Evolutionary conservation across 37 sponge, comb jelly and placozoan genomes (phyloP), one percentile per base, ranked within the genome.

Genomic region (Chondrosia reniformis): DNA sequence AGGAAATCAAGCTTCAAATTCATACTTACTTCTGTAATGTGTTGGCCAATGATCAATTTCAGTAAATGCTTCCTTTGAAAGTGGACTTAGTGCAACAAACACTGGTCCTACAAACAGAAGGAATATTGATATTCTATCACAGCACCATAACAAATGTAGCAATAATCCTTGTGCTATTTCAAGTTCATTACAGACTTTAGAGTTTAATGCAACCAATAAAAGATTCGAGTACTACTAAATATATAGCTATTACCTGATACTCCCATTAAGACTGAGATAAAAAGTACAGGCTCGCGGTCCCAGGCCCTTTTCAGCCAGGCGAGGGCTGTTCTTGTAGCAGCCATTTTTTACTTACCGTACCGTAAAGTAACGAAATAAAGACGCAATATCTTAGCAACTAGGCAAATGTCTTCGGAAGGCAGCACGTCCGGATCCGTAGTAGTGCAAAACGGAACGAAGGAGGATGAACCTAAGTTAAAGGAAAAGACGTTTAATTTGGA

Each of bases 281-380:
- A 66, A 24, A 93, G 82, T 4, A 93, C 87, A 22, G 94, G 94
- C 43, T 93, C 84, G 8, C 67, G 83, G 22, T 87, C 87, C 94
- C 94, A 93, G 15, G 90, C 89, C 46, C 81, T 73, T 41, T 84
- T 84, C n/a, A 92, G 61, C 79, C 80, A 93, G 58, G 75, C 67
- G 46, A 34, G 66, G 28, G 65, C 72, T 36, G 76, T 69, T 27
- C 69, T 76, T 22, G 81, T 28, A 10, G 77, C n/a, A 12, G 44
- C 81, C 31, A 69, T 69, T 69, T 69, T 69, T 21, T 40, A 43
- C 17, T 13, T 43, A 41, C 39, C 72, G 72, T 24, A 25, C 8
- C 39, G 42, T 43, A 36, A 17, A 41, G 72, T 44, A 44, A 12
- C 10, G 25, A 40, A 69, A 17, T 8, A 30, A 6, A 7, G 6